Evolutionary conservation across 64 coral and sea anemone genomes (phyloP), one percentile per base, ranked within the genome.

Genomic region (Cladopsammia gracilis): DNA sequence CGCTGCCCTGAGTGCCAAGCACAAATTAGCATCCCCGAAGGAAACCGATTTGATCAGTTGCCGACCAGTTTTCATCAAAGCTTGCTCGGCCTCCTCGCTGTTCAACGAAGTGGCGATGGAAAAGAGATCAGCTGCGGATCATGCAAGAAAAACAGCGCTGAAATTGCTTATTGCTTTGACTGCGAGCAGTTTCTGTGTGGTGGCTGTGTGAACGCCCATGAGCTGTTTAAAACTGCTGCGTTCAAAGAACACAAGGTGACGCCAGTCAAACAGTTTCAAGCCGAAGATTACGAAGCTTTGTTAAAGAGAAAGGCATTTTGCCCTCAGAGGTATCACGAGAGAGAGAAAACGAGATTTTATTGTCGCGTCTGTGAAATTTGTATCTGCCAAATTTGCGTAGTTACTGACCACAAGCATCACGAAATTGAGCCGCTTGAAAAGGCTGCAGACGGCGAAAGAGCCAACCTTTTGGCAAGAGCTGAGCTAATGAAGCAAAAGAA

Each of bases 11-110:
- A 48, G 45, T 85, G 82, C 58, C 82, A 85, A 66, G 61, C 43
- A 64, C 18, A 23, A 48, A 85, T 68, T 85, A 26, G 3, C 10
- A 42, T 85, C 6, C 82, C 82, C 20, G 82, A 85, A 8, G 15
- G 62, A 24, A 66, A 66, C 46, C 6, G 60, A 48, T 85, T 85
- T 14, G 82, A 85, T 68, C 42, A 67, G 1, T 48, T 68, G 45
- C 82, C 82, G 10, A 85, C 61, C 6, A 85, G 82, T 67, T 85
- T 85, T 48, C 82, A 85, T 13, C 59, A 85, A 2, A 85, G 82
- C 56, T 66, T 85, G 62, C 60, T 66, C 51, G 43, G 60, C 18
- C 44, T 85, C 20, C 60, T 85, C 0, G 62, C 62, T 44, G 67
- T 85, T 34, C 60, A 19, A 62, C 67, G 58, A 46, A 66, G 48